Evolutionary conservation across 1,140 invertebrate species (phyloP), one percentile per base, ranked within the genome.

Genomic region (Rhagoletis zephyria): DNA sequence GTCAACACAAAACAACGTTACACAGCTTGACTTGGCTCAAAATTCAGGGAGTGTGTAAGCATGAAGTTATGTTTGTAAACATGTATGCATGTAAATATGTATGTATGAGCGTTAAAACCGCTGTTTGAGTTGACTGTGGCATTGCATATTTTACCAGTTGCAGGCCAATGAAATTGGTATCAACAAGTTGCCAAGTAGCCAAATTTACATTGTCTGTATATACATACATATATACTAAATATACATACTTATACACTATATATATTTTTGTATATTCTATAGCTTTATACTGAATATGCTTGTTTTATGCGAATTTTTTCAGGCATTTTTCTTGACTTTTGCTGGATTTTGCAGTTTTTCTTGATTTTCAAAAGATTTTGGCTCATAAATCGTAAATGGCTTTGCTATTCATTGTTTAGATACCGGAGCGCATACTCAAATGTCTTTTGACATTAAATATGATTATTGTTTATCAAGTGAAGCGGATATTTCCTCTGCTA

Each of bases 81-180:
- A n/a, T 14, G 63, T 64, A n/a, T 16, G 16, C 0, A 14, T 64
- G 9, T 14, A 6, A 14, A 48, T 16, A 16, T 64, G 70, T 51
- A 10, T 30, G 45, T 16, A 63, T 51, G n/a, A n/a, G n/a, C 30
- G 16, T 45, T 77, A 16, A 30, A 56, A 51, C 16, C 48, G 14
- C 74, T 81, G 74, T 9, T 51, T 5, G 3, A 51, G 74, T 81
- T 81, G 74, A 81, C 74, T 81, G 48, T 56, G 74, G 74, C 74
- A 81, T 81, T 81, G 74, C 74, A 81, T 81, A 56, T 56, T 81
- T 81, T 56, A 81, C 74, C 16, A 42, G 51, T 81, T 81, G 74
- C 74, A 81, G 51, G 74, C 74, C 45, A 81, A 51, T 59, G n/a
- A 81, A 56, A 48, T 59, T 81, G 74, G 74, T 3, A 56, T 45